phyloP scores from a whole-genome alignment of 2,888 invertebrate genomes.

The Pyrochroa serraticornis region DNA sequence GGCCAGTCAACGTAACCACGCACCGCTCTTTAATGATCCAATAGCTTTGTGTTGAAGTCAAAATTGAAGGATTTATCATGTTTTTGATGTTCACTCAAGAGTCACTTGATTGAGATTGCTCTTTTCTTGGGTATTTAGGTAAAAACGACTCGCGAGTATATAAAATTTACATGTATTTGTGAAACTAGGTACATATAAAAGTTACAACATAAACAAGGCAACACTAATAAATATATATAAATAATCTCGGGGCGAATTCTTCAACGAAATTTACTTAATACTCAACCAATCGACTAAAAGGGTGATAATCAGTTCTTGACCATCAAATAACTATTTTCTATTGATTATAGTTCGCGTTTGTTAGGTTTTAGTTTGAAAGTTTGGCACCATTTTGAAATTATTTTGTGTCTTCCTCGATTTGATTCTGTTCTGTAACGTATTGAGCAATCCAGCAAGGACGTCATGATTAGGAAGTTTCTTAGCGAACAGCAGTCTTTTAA shows the following conservation, averaged over 20 bases:
- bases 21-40: too few relatives aligned
- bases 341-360: background rate
- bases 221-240: slow-evolving; percentile 24
- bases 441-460: slow-evolving; percentile 80
- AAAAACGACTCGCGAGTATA: too few relatives aligned
- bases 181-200: too few relatives aligned
- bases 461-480: slow-evolving; percentile 90
- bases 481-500: slow-evolving; percentile 84
- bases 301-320: too few relatives aligned
- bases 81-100: too few relatives aligned
- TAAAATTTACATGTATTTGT: too few relatives aligned
- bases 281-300: background rate
- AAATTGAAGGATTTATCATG: too few relatives aligned
- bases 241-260: slow-evolving; percentile 6
- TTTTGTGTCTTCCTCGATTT: slow-evolving; percentile 63
- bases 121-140: too few relatives aligned
- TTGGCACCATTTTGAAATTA: slow-evolving; percentile 39
- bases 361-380: slow-evolving; percentile 27
- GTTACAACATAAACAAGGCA: slow-evolving; percentile 9
- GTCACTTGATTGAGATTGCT: too few relatives aligned
- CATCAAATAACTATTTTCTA: too few relatives aligned
- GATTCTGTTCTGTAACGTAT: slow-evolving; percentile 81
- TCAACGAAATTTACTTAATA: background rate
- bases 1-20: too few relatives aligned
- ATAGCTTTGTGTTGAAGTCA: too few relatives aligned